Conservation (phyloP, 2,888 invertebrate genomes). For the Gari tellinella region DNA sequence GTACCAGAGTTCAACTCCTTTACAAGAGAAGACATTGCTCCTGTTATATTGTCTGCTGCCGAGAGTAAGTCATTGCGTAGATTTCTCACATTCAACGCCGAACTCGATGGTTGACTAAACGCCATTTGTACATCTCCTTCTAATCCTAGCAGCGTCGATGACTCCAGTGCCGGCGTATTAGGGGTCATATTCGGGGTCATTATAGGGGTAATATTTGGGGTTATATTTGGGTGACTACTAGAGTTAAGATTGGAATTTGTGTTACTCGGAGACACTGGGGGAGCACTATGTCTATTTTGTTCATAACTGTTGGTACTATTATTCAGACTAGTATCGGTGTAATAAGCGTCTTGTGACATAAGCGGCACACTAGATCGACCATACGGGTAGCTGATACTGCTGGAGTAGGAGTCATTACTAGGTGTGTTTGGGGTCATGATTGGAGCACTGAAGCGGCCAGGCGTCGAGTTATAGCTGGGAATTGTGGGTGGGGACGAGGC, state of each 20-base stretch:
- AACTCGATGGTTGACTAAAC: constrained; percentile 77
- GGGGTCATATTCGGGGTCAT: constrained; percentile 29
- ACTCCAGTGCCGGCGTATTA: constrained; percentile 68
- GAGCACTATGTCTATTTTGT: constrained; percentile 55
- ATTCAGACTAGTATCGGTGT: constrained; percentile 34
- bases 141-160: constrained; percentile 77
- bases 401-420: constrained; percentile 54
- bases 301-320: constrained; percentile 41
- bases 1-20: constrained; percentile 89
- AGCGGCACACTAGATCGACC: constrained; percentile 54
- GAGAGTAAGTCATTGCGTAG: constrained; percentile 92
- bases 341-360: constrained; percentile 53
- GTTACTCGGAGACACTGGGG: constrained; percentile 33
- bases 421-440: constrained; percentile 60
- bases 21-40: constrained; percentile 98
- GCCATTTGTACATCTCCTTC: constrained; percentile 86
- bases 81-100: constrained; percentile 68
- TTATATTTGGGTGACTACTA: constrained; percentile 8
- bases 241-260: constrained; percentile 16
- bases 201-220: constrained; percentile 50
- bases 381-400: constrained; percentile 41
- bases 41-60: constrained; percentile 98
- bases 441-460: constrained; percentile 28
- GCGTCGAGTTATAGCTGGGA: constrained; percentile 37
- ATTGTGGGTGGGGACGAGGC: constrained; percentile 74